phyloP scores from a whole-genome alignment of 1,140 invertebrate genomes.

The Dendrolimus kikuchii region DNA sequence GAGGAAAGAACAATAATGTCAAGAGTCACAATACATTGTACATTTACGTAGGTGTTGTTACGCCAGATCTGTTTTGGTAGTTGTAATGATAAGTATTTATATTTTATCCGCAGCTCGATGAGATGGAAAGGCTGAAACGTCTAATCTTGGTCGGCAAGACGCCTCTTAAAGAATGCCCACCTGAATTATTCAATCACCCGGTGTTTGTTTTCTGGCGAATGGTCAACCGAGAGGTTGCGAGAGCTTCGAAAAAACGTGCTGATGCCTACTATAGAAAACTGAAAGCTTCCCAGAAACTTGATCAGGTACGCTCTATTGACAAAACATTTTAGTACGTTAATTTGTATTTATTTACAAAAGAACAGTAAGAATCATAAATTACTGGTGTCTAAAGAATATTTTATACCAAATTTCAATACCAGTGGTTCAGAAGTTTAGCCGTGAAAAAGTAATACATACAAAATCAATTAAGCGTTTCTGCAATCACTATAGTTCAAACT shows the following conservation, averaged over 20 bases:
- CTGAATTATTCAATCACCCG: constrained; percentile 77
- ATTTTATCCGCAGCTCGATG: constrained; percentile 69
- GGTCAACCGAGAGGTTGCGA: constrained; percentile 64
- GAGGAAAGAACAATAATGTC: no score
- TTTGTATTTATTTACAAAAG: no score
- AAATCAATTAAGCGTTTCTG: no score
- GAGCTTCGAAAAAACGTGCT: constrained; percentile 58
- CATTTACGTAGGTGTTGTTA: no score
- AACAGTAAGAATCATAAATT: no score
- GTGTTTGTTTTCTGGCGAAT: constrained; percentile 76
- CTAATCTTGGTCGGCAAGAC: constrained; percentile 77
- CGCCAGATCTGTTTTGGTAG: no score
- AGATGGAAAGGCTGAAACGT: constrained; percentile 78
- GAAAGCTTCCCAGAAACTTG: constrained; percentile 68
- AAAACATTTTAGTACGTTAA: background rate
- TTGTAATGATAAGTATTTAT: background rate
- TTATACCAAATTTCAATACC: no score
- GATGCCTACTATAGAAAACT: constrained; percentile 76
- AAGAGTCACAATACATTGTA: no score
- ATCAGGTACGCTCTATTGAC: constrained; percentile 62
- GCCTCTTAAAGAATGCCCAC: constrained; percentile 75
- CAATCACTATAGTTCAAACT: no score
- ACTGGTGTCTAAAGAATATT: no score
- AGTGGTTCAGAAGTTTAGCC: no score
- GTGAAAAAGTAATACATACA: no score